Conservation (phyloP, 2,113 vertebrate species). For the Sceloporus tristichus region DNA sequence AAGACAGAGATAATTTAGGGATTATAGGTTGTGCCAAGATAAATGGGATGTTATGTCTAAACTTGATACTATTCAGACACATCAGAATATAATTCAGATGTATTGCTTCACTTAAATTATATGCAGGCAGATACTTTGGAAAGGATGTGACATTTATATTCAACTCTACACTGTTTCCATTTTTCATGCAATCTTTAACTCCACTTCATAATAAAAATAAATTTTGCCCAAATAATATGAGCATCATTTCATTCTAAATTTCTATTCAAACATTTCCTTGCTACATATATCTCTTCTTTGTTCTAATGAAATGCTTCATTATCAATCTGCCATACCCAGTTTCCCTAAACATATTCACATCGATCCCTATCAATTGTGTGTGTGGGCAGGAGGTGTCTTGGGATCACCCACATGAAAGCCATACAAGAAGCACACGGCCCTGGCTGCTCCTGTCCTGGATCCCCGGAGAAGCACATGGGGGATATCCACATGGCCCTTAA, state of each 20-base stretch:
- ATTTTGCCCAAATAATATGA: neutral
- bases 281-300: neutral
- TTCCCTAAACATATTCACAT: neutral
- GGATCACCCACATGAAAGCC: too few species aligned
- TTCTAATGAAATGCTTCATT: neutral
- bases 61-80: conserved; percentile 53
- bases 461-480: too few species aligned
- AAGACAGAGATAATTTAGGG: conserved; percentile 59
- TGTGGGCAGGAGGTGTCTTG: too few species aligned
- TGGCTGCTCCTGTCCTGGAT: too few species aligned
- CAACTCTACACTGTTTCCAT: conserved; percentile 17
- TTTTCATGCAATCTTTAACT: neutral
- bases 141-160: neutral
- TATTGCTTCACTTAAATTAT: conserved; percentile 49
- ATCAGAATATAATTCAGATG: conserved; percentile 49
- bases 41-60: conserved; percentile 66
- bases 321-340: neutral
- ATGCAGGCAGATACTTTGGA: neutral
- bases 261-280: neutral
- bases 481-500: too few species aligned
- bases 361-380: too few species aligned
- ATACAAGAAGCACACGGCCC: too few species aligned
- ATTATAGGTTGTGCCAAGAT: conserved; percentile 58
- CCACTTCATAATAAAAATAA: neutral
- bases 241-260: neutral